These are phyloP conservation scores for Zosterops pallidus DNA, from an alignment of 2,113 vertebrate species.

Conservation along the genomic window DNA sequence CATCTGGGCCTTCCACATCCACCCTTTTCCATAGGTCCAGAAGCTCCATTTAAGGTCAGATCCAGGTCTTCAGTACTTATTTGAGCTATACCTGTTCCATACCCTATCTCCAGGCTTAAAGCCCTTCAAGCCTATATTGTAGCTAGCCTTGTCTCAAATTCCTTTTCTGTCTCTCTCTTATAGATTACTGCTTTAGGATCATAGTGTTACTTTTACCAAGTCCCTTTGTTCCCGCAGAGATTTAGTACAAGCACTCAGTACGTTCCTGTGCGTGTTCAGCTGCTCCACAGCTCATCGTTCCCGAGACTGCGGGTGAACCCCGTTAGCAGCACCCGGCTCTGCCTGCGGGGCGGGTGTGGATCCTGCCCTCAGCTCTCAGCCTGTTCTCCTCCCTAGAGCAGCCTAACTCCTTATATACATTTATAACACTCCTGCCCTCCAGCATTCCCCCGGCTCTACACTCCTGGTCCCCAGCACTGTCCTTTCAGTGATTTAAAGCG, in stretches of 20 bases:
- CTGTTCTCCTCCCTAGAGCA: rapidly evolving
- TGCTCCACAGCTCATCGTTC: rapidly evolving
- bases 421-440: not conserved
- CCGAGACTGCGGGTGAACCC: rapidly evolving
- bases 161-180: rapidly evolving
- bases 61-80: rapidly evolving
- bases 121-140: rapidly evolving
- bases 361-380: not conserved
- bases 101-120: rapidly evolving
- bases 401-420: too few relatives aligned
- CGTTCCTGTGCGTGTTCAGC: rapidly evolving
- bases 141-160: not conserved
- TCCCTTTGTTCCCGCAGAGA: not conserved
- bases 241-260: rapidly evolving
- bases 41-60: not conserved
- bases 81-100: rapidly evolving
- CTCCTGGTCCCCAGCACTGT: rapidly evolving
- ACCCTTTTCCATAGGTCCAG: not conserved
- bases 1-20: not conserved
- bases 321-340: rapidly evolving
- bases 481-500: rapidly evolving
- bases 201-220: rapidly evolving
- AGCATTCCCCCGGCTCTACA: not conserved
- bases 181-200: rapidly evolving
- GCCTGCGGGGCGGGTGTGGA: too few relatives aligned